phyloP scores from a whole-genome alignment of 2,113 vertebrate species.

The Oryzias melastigma region DNA sequence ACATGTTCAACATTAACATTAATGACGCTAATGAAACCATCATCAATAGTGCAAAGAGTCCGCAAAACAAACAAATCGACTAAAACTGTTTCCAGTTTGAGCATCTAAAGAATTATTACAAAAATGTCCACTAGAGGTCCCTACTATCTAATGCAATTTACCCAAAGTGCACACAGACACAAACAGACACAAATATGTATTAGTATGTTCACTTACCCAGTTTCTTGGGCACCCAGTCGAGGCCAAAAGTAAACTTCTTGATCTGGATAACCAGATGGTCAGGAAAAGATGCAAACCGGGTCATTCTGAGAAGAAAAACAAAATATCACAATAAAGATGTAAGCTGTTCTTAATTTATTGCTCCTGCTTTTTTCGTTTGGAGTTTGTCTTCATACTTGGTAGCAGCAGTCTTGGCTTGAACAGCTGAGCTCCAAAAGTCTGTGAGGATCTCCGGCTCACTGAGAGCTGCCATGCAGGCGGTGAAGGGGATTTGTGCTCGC shows the following conservation, averaged over 20 bases:
- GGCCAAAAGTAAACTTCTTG: constrained; percentile 98
- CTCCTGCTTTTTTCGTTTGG: background rate
- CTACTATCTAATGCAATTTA: too few relatives aligned
- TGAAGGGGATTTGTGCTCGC: constrained; percentile 94
- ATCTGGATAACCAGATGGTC: constrained; percentile 98
- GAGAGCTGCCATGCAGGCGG: constrained; percentile 91
- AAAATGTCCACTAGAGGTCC: too few relatives aligned
- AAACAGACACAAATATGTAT: background rate
- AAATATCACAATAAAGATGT: background rate
- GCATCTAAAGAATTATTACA: too few relatives aligned
- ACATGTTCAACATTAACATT: too few relatives aligned
- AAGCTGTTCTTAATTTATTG: background rate
- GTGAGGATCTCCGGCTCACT: constrained; percentile 93
- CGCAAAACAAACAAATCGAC: too few relatives aligned
- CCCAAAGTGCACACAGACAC: too few relatives aligned
- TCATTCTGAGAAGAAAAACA: constrained; percentile 83
- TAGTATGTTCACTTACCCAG: constrained; percentile 80
- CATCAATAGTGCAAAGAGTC: too few relatives aligned
- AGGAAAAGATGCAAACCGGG: constrained; percentile 96
- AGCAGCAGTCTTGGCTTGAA: constrained; percentile 95
- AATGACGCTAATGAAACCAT: too few relatives aligned
- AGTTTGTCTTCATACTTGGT: constrained; percentile 84
- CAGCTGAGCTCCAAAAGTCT: constrained; percentile 98
- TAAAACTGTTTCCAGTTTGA: too few relatives aligned
- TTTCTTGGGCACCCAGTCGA: constrained; percentile 99